A percentile compares a stretch with the other conserved stretches of the same genome.
These are phyloP conservation scores for Otocyon megalotis DNA, from an alignment of 2,113 vertebrate genomes.

Conservation along the genomic window DNA sequence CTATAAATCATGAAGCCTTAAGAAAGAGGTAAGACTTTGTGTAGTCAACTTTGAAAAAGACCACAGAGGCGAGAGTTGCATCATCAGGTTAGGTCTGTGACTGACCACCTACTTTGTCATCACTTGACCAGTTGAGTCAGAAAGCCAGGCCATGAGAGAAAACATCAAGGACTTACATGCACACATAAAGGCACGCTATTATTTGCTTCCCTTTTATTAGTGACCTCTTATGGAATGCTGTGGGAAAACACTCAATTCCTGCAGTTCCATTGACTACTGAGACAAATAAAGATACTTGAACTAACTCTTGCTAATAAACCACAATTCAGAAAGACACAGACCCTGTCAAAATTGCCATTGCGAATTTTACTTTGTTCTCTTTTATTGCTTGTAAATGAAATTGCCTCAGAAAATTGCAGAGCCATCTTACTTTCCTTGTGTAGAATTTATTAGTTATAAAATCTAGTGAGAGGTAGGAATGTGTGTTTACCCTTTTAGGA, in stretches of 20 bases:
- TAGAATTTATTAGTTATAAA: constrained; percentile 33
- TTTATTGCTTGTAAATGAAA: constrained; percentile 2
- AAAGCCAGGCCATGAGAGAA: constrained; percentile 52
- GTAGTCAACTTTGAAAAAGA: constrained; percentile 56
- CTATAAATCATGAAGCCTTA: constrained; percentile 70
- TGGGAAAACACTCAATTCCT: constrained; percentile 85
- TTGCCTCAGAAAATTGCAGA: constrained; percentile 38
- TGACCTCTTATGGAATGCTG: constrained; percentile 86
- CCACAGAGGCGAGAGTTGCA: constrained; percentile 62
- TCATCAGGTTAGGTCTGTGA: constrained; percentile 56
- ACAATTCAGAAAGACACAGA: constrained; percentile 11
- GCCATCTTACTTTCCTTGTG: neutral
- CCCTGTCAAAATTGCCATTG: neutral
- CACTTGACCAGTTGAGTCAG: constrained; percentile 64
- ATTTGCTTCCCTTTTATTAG: constrained; percentile 81
- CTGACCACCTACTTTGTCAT: constrained; percentile 69
- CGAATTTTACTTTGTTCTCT: constrained; percentile 10
- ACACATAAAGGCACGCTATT: constrained; percentile 56
- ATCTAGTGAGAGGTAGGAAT: constrained; percentile 5
- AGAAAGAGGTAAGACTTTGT: constrained; percentile 61
- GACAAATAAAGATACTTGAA: constrained; percentile 75
- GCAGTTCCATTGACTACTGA: constrained; percentile 81
- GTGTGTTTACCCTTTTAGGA: neutral
- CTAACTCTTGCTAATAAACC: constrained; percentile 9
- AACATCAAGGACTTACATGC: neutral